These are phyloP conservation scores for Bacillus rossius DNA, from an alignment of 1,140 invertebrate genomes.

Conservation along the genomic window DNA sequence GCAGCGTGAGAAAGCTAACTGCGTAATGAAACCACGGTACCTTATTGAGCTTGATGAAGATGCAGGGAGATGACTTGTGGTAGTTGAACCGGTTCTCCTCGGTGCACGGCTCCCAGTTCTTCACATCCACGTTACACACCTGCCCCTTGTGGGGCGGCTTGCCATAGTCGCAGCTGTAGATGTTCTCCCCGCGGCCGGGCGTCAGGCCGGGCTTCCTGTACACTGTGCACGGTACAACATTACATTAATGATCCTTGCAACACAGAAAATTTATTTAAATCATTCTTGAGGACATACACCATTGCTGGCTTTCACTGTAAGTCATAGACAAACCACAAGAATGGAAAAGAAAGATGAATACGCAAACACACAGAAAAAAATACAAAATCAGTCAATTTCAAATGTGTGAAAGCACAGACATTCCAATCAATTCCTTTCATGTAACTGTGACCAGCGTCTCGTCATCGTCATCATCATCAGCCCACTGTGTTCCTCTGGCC, in stretches of 20 bases:
- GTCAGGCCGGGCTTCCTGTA: conserved; percentile 62
- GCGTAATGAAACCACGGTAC: too few relatives aligned
- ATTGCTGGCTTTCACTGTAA: too few relatives aligned
- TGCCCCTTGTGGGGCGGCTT: conserved; percentile 54
- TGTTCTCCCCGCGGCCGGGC: conserved; percentile 58
- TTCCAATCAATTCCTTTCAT: too few relatives aligned
- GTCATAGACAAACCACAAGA: too few relatives aligned
- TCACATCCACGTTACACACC: conserved; percentile 66
- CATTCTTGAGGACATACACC: too few relatives aligned
- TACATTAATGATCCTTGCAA: too few relatives aligned
- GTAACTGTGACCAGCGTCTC: too few relatives aligned
- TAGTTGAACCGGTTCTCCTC: conserved; percentile 65
- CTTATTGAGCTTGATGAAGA: conserved; percentile 81
- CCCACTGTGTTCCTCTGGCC: too few relatives aligned
- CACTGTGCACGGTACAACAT: conserved; percentile 38
- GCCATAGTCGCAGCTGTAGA: conserved; percentile 58
- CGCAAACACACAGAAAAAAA: too few relatives aligned
- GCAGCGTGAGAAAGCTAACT: too few relatives aligned
- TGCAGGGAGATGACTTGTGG: conserved; percentile 67
- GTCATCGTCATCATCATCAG: too few relatives aligned
- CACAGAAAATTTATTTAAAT: neutral
- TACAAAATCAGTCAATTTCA: neutral
- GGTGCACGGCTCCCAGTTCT: conserved; percentile 56
- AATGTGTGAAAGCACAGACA: neutral
- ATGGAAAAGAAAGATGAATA: too few relatives aligned